A percentile compares a stretch with the other conserved stretches of the same genome.
These are phyloP conservation scores for Geotrypetes seraphini DNA, from an alignment of 2,797 vertebrate species.

Conservation along the genomic window DNA sequence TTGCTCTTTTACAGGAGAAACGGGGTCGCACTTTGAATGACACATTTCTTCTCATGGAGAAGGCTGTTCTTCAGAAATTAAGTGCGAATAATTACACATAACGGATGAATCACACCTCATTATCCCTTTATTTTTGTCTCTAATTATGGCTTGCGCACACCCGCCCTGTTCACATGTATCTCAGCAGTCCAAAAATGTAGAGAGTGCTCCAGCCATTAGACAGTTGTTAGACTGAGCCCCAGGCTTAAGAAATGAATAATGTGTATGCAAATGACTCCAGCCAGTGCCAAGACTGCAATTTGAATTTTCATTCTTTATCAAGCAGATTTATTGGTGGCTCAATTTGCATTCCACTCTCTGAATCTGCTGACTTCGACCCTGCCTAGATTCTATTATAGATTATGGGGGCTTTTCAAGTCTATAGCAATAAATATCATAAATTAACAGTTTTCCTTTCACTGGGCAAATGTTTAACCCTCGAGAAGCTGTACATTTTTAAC, in stretches of 20 bases:
- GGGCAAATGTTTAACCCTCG: conserved; percentile 1
- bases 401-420: conserved; percentile 6
- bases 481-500: background rate
- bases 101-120: no score
- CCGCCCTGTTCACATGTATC: no score
- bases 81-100: background rate
- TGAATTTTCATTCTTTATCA: conserved; percentile 52
- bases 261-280: conserved; percentile 42
- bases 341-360: conserved; percentile 59
- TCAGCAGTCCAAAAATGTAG: background rate
- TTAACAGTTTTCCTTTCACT: background rate
- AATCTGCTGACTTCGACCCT: conserved; percentile 26
- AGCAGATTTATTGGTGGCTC: conserved; percentile 50
- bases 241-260: conserved; percentile 44
- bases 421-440: conserved; percentile 2
- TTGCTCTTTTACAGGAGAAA: no score
- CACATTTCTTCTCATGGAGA: background rate
- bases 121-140: background rate
- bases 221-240: conserved; percentile 21
- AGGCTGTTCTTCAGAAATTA: background rate
- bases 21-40: no score
- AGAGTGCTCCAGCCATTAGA: background rate
- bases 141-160: background rate
- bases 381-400: conserved; percentile 28
- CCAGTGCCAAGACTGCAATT: conserved; percentile 48